These are phyloP conservation scores for Nipponacmea schrenckii DNA, from an alignment of 2,888 invertebrate species.

Conservation along the genomic window DNA sequence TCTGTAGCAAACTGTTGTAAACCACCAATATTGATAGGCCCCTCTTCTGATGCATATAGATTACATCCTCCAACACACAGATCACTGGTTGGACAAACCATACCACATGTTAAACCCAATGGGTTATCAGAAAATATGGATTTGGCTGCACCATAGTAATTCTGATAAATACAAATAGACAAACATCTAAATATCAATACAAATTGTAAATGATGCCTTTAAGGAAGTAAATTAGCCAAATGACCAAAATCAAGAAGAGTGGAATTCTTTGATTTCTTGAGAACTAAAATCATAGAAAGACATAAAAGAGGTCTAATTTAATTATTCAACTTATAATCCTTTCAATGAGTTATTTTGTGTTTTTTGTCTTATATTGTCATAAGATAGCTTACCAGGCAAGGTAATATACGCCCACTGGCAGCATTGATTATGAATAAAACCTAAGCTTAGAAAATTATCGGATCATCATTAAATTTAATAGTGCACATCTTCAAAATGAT, in stretches of 20 bases:
- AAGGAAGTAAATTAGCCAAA: neutral
- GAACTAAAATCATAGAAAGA: too few relatives aligned
- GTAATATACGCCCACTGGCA: too few relatives aligned
- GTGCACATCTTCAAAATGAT: too few relatives aligned
- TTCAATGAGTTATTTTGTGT: too few relatives aligned
- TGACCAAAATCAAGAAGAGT: neutral
- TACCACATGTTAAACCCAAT: constrained; percentile 75
- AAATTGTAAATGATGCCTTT: neutral
- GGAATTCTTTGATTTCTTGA: neutral
- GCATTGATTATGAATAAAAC: too few relatives aligned
- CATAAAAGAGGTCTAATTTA: too few relatives aligned
- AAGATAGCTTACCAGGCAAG: too few relatives aligned
- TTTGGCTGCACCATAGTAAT: constrained; percentile 95
- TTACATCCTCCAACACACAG: constrained; percentile 98
- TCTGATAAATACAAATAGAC: constrained; percentile 72
- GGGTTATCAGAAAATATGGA: constrained; percentile 98
- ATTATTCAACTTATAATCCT: too few relatives aligned
- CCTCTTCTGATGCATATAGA: constrained; percentile 93
- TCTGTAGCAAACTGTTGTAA: constrained; percentile 97
- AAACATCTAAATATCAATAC: neutral
- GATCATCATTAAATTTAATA: too few relatives aligned
- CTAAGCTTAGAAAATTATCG: too few relatives aligned
- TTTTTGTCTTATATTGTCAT: too few relatives aligned
- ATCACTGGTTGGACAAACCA: constrained; percentile 99
- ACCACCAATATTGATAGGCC: constrained; percentile 98